Base-by-base conservation (phyloP, 2,888 invertebrate species). In the Latheticus oryzae region DNA sequence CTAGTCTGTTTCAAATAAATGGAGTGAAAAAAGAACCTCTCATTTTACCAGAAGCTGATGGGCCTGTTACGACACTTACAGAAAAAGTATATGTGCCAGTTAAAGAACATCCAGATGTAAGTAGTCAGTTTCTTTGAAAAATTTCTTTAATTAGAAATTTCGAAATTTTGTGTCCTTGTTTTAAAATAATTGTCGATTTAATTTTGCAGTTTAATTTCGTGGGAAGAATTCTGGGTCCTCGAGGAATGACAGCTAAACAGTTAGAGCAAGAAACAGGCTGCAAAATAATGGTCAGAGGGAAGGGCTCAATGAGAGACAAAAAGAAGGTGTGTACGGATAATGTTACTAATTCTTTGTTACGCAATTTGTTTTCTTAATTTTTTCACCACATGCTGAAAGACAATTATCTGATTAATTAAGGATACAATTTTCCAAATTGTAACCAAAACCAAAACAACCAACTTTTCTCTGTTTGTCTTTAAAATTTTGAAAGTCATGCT, bases 171-270 rank as follows among this genome's bases (percentile, higher is more conserved):
- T n/a, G n/a, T 35, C 9, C 17, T 3, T 5, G 8, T 9, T 23
- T 28, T 28, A n/a, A 7, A 30, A 30, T 45, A 5, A 7, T 28
- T 15, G 16, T 30, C 11, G 21, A 33, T 7, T 30, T 3, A 12
- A 15, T 55, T 53, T 63, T 93, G 62, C 89, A 99, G 98, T 99
- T 98, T 83, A 99, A 99, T 85, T 99, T 99, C 82, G 99, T 99
- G 75, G 99, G 99, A 76, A 88, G 99, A 84, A 99, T 99, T 84
- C 85, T 99, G 77, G 99, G 99, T 47, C 99, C 99, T 66, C 87
- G 99, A 73, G 99, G 99, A 70, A 99, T 99, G 98, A 99, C 99
- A 67, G 98, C 99, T 48, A 99, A 99, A 83, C 98, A 99, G 85
- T 83, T 99, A 80, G 99, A 99, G 83, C 96, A 97, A 83, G 98